These are phyloP conservation scores for Corvus cornix DNA, from an alignment of 2,113 vertebrate species.

Conservation along the genomic window DNA sequence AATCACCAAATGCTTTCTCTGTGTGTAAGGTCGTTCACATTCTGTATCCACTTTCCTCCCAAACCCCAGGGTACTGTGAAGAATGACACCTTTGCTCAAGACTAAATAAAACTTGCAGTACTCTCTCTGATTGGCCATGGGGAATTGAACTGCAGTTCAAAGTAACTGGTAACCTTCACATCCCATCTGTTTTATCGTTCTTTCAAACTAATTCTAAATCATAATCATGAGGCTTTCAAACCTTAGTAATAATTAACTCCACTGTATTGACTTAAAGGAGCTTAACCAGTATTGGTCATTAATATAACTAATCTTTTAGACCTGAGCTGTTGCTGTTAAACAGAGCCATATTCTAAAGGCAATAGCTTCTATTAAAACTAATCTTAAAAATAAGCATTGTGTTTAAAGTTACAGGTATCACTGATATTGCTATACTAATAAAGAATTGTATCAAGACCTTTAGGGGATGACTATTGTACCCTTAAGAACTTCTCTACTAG, in stretches of 20 bases:
- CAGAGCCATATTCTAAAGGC: background rate
- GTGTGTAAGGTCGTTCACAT: constrained; percentile 37
- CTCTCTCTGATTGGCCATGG: constrained; percentile 63
- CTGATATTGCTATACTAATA: background rate
- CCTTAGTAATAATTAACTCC: constrained; percentile 56
- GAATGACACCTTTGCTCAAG: constrained; percentile 66
- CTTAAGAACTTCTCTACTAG: background rate
- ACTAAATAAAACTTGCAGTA: constrained; percentile 61
- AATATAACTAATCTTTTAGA: constrained; percentile 53
- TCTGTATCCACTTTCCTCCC: constrained; percentile 66
- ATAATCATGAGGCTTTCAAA: constrained; percentile 48
- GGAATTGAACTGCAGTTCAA: constrained; percentile 65
- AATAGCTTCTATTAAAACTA: constrained; percentile 34
- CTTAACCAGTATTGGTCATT: constrained; percentile 31
- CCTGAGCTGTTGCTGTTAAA: constrained; percentile 20
- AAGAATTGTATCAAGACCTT: background rate
- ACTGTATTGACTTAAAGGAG: constrained; percentile 34
- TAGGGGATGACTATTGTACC: background rate
- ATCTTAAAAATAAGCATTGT: background rate
- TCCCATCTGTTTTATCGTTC: constrained; percentile 57
- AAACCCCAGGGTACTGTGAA: constrained; percentile 58
- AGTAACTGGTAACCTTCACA: constrained; percentile 69
- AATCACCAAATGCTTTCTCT: background rate
- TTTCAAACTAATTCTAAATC: constrained; percentile 56
- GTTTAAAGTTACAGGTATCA: background rate